Conservation (phyloP, 2,113 vertebrate species). For the Semicossyphus pulcher region DNA sequence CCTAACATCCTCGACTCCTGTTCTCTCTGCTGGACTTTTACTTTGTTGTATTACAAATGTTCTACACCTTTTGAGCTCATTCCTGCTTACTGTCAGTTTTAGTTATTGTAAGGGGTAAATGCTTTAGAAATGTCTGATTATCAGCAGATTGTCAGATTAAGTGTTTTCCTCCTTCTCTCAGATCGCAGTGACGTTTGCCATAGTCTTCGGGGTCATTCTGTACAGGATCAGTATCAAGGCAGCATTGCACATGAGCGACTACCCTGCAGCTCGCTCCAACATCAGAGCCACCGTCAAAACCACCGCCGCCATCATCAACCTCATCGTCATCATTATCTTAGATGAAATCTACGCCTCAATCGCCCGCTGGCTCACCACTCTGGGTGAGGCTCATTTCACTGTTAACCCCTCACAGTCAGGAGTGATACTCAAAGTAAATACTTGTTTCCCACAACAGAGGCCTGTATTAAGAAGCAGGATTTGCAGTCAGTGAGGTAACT, state of each 20-base stretch:
- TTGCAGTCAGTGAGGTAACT: no score
- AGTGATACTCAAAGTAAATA: background rate
- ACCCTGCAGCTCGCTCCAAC: conserved; percentile 86
- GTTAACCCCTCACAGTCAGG: background rate
- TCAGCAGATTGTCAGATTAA: background rate
- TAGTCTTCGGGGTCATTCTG: conserved; percentile 95
- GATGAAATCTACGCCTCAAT: conserved; percentile 94
- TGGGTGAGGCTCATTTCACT: conserved; percentile 82
- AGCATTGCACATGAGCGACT: conserved; percentile 90
- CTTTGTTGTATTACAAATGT: no score
- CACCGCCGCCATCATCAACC: conserved; percentile 95
- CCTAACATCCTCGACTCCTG: no score
- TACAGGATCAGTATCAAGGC: conserved; percentile 95
- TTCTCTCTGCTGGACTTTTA: no score
- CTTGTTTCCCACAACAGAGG: no score
- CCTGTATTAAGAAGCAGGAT: background rate
- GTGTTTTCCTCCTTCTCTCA: conserved; percentile 54
- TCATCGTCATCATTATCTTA: conserved; percentile 96
- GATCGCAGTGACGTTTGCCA: conserved; percentile 90
- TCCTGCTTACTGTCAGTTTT: no score
- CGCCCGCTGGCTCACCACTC: conserved; percentile 91
- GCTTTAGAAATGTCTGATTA: no score
- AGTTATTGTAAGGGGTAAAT: no score
- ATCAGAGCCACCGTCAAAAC: conserved; percentile 93
- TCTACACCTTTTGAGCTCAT: no score